Evolutionary conservation across 1,140 invertebrate genomes (phyloP), one percentile per base, ranked within the genome.

Genomic region (Saccostrea cuccullata): DNA sequence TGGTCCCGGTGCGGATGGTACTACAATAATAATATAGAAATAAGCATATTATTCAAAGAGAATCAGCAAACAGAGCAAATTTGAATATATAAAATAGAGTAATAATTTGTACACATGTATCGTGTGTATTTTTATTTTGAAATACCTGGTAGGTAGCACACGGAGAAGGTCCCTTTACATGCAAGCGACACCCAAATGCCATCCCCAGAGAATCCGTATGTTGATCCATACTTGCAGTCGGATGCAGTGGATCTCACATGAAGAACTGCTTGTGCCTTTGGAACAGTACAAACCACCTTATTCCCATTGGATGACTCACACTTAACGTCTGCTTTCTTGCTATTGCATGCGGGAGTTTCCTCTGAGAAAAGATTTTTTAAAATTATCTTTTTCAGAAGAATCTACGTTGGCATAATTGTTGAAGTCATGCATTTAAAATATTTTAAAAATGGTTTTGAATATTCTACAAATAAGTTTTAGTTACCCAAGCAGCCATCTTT

Each of bases 121-220:
- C 47, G 9, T 67, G 0, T 67, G 20, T 67, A 17, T 67, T 67
- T 47, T n/a, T n/a, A 0, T 67, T n/a, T 4, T 8, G 2, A 77
- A 30, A 77, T 77, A 77, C 70, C 70, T 77, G 70, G 70, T 12
- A 77, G 23, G 30, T 77, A 77, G 26, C 70, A 77, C 2, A 77
- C 70, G 30, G 70, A 77, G 30, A 77, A 77, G 12, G 70, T 77
- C 11, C 70, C 70, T 26, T 36, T 17, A 77, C 70, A 77, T 5
- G 8, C 26, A 77, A 77, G 70, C 23, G 70, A 77, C 30, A 77
- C 70, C 70, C 70, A 77, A 36, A 77, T 77, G 23, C 70, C 70
- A 36, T 77, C 70, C 26, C 23, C 70, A 13, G 70, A 77, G 1
- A 77, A 12, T 15, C 70, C 70, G 15, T 77, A 77, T 13, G 70